Evolutionary conservation across 2,888 invertebrate genomes (phyloP).

Genomic region (Melanargia galathea): DNA sequence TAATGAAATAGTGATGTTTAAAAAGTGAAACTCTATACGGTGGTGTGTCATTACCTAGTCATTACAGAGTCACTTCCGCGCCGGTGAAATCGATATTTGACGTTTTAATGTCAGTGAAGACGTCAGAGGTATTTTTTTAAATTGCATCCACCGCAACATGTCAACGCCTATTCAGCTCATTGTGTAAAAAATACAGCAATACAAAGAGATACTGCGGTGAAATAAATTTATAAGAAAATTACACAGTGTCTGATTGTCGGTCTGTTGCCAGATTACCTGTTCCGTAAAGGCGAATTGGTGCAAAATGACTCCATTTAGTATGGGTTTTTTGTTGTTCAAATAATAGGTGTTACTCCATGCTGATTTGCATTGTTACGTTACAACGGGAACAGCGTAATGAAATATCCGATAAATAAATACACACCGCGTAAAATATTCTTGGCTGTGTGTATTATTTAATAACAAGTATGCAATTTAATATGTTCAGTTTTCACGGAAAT

Average conservation of each 20-base stretch:
- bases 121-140: constrained; percentile 61
- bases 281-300: constrained; percentile 69
- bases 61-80: constrained; percentile 71
- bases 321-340: constrained; percentile 57
- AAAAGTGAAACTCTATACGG: constrained; percentile 66
- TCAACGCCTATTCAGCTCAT: constrained; percentile 76
- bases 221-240: constrained; percentile 77
- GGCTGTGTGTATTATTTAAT: constrained; percentile 37
- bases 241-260: constrained; percentile 72
- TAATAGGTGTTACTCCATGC: constrained; percentile 70
- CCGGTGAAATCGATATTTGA: constrained; percentile 50
- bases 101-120: constrained; percentile 59
- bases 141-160: constrained; percentile 72
- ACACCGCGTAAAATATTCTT: constrained; percentile 46
- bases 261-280: constrained; percentile 76
- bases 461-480: constrained; percentile 29
- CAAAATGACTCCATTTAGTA: constrained; percentile 75
- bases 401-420: constrained; percentile 58
- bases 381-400: constrained; percentile 65
- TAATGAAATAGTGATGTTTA: constrained; percentile 47
- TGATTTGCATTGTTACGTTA: constrained; percentile 52
- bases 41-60: constrained; percentile 59
- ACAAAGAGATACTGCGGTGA: constrained; percentile 72
- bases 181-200: constrained; percentile 54
- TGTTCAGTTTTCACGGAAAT: constrained; percentile 32